These are phyloP conservation scores for Hylyphantes graminicola DNA, from an alignment of 1,140 invertebrate genomes.

Conservation along the genomic window DNA sequence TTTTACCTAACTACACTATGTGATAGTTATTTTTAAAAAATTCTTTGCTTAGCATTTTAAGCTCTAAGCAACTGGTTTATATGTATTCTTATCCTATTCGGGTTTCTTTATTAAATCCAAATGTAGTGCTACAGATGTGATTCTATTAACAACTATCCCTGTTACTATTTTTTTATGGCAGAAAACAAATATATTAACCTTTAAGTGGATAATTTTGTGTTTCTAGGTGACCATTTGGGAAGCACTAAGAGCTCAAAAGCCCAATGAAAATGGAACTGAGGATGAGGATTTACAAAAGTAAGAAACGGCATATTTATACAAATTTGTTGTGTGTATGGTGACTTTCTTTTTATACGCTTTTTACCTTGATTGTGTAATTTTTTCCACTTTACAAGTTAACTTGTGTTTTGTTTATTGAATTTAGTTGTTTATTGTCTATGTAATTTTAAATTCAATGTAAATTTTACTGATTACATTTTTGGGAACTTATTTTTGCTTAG, in stretches of 20 bases:
- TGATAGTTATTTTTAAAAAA: no score
- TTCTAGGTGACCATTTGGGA: slow-evolving; percentile 90
- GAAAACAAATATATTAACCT: slow-evolving; percentile 1
- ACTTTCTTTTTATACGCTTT: no score
- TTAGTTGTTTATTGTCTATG: neutral
- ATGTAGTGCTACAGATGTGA: no score
- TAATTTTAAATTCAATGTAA: no score
- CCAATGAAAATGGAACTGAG: slow-evolving; percentile 73
- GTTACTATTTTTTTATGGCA: no score
- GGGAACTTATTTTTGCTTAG: neutral
- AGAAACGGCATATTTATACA: neutral
- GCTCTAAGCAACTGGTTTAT: no score
- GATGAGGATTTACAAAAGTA: slow-evolving; percentile 91
- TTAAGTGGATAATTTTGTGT: slow-evolving; percentile 29
- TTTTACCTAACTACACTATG: no score
- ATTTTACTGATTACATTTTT: neutral
- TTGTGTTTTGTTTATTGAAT: neutral
- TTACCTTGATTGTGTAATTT: neutral
- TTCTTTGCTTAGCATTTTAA: no score
- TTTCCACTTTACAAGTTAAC: neutral
- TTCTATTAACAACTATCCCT: no score
- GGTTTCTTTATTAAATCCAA: no score
- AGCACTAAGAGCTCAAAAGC: slow-evolving; percentile 83
- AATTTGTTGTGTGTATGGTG: no score
- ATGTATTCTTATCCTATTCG: no score